A percentile compares a stretch with the other conserved stretches of the same genome.
These are phyloP conservation scores for Australoheros facetus DNA, from an alignment of 2,797 vertebrate species.

Conservation along the genomic window DNA sequence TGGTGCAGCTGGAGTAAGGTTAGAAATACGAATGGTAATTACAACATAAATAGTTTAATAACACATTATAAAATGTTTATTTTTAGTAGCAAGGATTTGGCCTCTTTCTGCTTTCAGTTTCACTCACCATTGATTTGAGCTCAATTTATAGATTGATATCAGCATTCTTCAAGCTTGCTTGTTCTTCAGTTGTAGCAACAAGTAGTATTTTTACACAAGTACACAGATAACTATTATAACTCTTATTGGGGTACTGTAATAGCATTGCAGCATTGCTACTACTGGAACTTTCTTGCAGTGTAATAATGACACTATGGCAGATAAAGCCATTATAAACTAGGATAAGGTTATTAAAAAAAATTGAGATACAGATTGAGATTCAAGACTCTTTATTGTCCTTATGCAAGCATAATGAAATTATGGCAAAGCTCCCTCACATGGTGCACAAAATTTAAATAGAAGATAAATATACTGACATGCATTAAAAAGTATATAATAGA, in stretches of 20 bases:
- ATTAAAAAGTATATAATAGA: too few relatives aligned
- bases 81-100: background rate
- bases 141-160: background rate
- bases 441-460: background rate
- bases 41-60: background rate
- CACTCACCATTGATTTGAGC: background rate
- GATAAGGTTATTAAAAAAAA: background rate
- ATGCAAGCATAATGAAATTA: background rate
- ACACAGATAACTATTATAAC: background rate
- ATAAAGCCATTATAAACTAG: background rate
- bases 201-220: background rate
- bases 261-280: background rate
- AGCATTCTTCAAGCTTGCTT: background rate
- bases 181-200: background rate
- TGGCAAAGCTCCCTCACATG: background rate
- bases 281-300: background rate
- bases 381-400: background rate
- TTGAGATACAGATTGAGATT: background rate
- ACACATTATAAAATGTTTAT: background rate
- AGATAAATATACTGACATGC: background rate
- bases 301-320: background rate
- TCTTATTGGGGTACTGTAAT: background rate
- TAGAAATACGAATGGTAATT: background rate
- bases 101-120: background rate
- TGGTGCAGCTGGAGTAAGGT: constrained; percentile 11